phyloP scores from a whole-genome alignment of 2,888 invertebrate genomes.

The Ichneumoninae sp. region DNA sequence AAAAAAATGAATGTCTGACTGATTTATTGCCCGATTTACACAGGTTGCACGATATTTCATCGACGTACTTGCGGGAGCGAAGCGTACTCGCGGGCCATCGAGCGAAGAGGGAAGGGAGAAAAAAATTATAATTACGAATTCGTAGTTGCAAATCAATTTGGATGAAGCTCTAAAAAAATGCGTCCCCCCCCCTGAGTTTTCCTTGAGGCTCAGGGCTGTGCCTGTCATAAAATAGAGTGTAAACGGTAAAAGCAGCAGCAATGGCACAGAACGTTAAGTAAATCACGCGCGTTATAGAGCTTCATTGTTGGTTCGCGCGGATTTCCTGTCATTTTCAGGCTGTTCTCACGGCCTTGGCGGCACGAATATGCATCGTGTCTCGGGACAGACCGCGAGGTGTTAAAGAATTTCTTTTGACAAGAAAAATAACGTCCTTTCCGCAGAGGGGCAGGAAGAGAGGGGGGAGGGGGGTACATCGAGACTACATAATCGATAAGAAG shows the following conservation, averaged over 20 bases:
- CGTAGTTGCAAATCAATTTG: constrained; percentile 1
- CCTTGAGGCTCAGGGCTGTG: constrained; percentile 27
- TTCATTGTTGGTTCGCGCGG: constrained; percentile 65
- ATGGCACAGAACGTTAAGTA: constrained; percentile 33
- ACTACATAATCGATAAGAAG: constrained; percentile 53
- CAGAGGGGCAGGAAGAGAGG: neutral
- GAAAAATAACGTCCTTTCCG: constrained; percentile 20
- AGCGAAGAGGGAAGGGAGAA: neutral
- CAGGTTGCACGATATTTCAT: constrained; percentile 7
- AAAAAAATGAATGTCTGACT: constrained; percentile 17
- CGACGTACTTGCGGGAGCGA: neutral
- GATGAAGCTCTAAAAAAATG: constrained; percentile 8
- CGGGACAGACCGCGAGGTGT: constrained; percentile 30
- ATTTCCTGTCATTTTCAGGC: constrained; percentile 66
- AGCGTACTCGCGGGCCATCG: neutral
- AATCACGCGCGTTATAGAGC: constrained; percentile 62
- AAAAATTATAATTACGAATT: neutral
- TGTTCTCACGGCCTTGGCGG: constrained; percentile 61
- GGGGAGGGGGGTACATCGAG: neutral
- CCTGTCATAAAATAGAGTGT: constrained; percentile 49
- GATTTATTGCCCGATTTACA: constrained; percentile 31
- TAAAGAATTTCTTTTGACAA: constrained; percentile 52
- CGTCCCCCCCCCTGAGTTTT: neutral
- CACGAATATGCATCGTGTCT: constrained; percentile 45
- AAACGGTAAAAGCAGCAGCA: constrained; percentile 44